Evolutionary conservation across 2,113 vertebrate species (phyloP), one percentile per base, ranked within the genome.

Genomic region (Peucedramus taeniatus): DNA sequence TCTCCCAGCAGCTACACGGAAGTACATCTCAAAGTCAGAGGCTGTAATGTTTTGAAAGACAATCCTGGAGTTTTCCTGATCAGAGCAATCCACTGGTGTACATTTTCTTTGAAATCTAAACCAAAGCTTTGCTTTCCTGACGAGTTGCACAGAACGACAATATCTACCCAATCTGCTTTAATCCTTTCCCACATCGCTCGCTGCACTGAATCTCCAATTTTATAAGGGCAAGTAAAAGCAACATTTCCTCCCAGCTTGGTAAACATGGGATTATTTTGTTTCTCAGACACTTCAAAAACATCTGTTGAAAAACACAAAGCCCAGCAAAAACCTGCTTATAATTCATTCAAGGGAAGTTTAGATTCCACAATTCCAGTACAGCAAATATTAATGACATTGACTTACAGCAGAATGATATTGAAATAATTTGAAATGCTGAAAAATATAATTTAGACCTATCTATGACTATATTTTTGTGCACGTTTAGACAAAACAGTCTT

Each of bases 161-260:
- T 95, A 74, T 97, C 97, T 12, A 89, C 92, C 65, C 53, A 59
- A 39, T 93, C 93, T 35, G 31, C 56, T 96, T 97, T 95, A 88
- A 98, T 94, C 95, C 85, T 98, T 94, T 99, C 98, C 96, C 99
- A 90, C 3, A 71, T 96, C 11, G 97, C 96, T 65, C 78, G n/a
- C 50, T 97, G 90, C 21, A 98, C 61, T 2, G 90, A 89, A 15
- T 72, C 53, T 7, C 96, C 93, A 57, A 20, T 91, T 28, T 72
- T 66, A 50, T 94, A 93, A 74, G 86, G 84, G 27, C 97, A 98
- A 28, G n/a, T 95, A 80, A 99, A 96, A 31, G 97, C 97, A 70
- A 98, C 13, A 35, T 98, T 98, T 92, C 77, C 24, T 90, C 94
- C 97, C 74, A 74, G 86, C 72, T 97, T 79, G 5, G 91, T 92